Evolutionary conservation across 2,797 vertebrate genomes (phyloP).

Genomic region (Hippoglossus hippoglossus): DNA sequence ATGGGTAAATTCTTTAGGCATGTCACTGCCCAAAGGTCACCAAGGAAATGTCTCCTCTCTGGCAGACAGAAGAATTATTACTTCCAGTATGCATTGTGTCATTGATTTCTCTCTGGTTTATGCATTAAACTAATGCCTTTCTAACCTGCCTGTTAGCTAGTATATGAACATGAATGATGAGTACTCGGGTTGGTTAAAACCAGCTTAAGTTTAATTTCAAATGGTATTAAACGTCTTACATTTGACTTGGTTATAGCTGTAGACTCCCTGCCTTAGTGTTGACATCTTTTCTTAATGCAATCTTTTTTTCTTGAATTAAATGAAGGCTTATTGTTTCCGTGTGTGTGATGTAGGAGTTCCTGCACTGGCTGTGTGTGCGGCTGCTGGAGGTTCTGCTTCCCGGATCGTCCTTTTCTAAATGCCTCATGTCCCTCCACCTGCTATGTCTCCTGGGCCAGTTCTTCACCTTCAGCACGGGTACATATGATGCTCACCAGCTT

Average conservation of each 20-base stretch:
- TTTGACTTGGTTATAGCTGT: too few species aligned
- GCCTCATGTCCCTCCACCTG: conserved; percentile 90
- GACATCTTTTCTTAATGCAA: not conserved
- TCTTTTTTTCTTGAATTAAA: not conserved
- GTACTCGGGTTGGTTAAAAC: not conserved
- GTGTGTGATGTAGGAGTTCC: conserved; percentile 85
- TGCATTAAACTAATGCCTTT: too few species aligned
- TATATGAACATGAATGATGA: too few species aligned
- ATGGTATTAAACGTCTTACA: too few species aligned
- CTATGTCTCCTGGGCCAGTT: conserved; percentile 89
- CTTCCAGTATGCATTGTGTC: too few species aligned
- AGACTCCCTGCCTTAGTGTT: not conserved
- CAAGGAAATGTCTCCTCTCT: too few species aligned
- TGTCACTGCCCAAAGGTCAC: too few species aligned
- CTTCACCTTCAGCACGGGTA: conserved; percentile 85
- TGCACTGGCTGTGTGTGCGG: conserved; percentile 87
- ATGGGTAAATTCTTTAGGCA: too few species aligned
- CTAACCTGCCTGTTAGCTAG: too few species aligned
- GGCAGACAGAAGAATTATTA: too few species aligned
- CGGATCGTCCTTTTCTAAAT: conserved; percentile 93
- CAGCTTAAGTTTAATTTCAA: too few species aligned
- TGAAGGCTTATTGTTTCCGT: conserved; percentile 4
- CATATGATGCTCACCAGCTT: not conserved
- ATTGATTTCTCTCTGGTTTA: too few species aligned
- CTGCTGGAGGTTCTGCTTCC: conserved; percentile 90